These are phyloP conservation scores for Eptesicus fuscus DNA, from an alignment of 2,113 vertebrate genomes.

Conservation along the genomic window DNA sequence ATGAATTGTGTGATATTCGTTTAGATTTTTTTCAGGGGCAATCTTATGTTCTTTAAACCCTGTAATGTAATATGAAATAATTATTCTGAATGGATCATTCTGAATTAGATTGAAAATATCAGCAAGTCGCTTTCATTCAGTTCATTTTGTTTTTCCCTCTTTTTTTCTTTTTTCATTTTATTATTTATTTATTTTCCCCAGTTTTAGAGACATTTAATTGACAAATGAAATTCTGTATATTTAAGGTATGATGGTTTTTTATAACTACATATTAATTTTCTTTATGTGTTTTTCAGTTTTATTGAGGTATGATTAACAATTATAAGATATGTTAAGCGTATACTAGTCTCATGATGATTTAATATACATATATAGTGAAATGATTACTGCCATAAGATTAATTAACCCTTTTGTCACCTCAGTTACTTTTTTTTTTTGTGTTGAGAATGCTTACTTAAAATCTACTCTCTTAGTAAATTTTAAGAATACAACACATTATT, in stretches of 20 bases:
- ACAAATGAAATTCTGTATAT: neutral
- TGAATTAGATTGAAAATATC: neutral
- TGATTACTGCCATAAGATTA: neutral
- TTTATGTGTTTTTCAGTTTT: neutral
- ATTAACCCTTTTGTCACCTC: neutral
- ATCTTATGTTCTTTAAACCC: neutral
- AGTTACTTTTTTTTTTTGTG: neutral
- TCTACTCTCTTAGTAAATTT: neutral
- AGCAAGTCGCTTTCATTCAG: neutral
- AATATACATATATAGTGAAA: neutral
- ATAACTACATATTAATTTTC: neutral
- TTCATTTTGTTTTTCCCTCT: neutral
- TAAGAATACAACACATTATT: neutral
- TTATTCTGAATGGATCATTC: neutral
- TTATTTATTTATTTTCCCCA: neutral
- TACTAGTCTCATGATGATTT: neutral
- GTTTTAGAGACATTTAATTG: neutral
- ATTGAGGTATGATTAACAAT: neutral
- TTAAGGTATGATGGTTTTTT: neutral
- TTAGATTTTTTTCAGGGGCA: neutral
- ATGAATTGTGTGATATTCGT: neutral
- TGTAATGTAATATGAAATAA: neutral
- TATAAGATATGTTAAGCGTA: neutral
- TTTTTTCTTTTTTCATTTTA: neutral
- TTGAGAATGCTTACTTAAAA: neutral